A percentile compares a stretch with the other conserved stretches of the same genome.
Evolutionary conservation across 2,113 vertebrate genomes (phyloP).

Genomic region (Xenotilapia caudafasciata): DNA sequence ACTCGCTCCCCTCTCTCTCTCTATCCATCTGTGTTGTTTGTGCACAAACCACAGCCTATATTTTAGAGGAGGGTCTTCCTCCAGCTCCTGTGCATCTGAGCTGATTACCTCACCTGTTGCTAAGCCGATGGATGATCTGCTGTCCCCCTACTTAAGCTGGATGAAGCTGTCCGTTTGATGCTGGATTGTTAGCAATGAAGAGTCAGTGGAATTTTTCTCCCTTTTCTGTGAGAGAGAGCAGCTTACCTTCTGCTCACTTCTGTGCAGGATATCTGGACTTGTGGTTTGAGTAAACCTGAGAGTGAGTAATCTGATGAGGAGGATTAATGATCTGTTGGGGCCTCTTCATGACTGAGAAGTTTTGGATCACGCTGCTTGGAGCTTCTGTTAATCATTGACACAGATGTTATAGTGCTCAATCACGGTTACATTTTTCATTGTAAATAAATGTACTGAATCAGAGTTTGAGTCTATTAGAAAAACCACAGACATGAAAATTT

Average conservation of each 20-base stretch:
- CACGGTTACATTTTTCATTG: neutral
- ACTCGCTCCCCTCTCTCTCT: neutral
- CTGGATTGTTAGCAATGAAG: neutral
- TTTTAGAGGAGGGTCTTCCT: neutral
- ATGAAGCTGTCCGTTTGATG: neutral
- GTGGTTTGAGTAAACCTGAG: neutral
- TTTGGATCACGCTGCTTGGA: neutral
- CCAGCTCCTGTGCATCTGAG: neutral
- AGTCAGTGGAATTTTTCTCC: neutral
- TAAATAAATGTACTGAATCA: neutral
- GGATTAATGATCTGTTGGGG: neutral
- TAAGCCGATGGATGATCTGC: neutral
- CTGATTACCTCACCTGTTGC: neutral
- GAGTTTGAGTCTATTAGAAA: neutral
- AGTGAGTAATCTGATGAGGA: neutral
- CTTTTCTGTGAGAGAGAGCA: neutral
- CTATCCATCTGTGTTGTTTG: neutral
- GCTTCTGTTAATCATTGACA: neutral
- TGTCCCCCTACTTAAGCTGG: neutral
- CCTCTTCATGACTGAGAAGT: neutral
- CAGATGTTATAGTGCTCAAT: neutral
- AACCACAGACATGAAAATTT: neutral
- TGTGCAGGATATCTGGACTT: neutral
- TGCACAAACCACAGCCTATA: neutral
- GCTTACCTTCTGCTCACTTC: neutral